phyloP scores from a whole-genome alignment of 2,113 vertebrate genomes.

The Pterocles burchelli region DNA sequence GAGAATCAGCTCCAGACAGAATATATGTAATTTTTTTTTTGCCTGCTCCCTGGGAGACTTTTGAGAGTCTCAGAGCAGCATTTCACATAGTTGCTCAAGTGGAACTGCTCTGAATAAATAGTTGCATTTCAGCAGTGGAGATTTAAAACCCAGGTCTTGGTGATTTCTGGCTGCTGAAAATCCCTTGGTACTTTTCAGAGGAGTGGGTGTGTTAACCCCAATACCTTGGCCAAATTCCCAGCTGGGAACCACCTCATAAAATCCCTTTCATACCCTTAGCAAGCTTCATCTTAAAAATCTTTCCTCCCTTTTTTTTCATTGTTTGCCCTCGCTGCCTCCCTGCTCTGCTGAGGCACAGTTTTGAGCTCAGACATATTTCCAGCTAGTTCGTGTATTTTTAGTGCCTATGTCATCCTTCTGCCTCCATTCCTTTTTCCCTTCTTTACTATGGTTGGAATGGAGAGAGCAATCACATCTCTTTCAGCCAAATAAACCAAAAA shows the following conservation, averaged over 20 bases:
- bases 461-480: background rate
- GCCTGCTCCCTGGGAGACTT: conserved; percentile 27
- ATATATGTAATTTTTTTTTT: conserved; percentile 10
- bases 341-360: background rate
- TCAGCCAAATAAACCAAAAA: background rate
- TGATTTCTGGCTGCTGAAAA: conserved; percentile 22
- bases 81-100: conserved; percentile 60
- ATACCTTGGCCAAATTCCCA: conserved; percentile 40
- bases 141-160: conserved; percentile 45
- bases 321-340: background rate
- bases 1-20: conserved; percentile 50
- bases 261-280: background rate
- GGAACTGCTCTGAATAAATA: conserved; percentile 54
- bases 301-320: background rate
- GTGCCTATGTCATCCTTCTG: background rate
- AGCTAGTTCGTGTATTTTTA: background rate
- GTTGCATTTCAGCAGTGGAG: conserved; percentile 47
- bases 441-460: background rate
- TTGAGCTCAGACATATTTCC: background rate
- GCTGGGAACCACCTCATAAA: conserved; percentile 18
- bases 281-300: background rate
- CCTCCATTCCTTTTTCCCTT: background rate
- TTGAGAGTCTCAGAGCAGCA: conserved; percentile 48
- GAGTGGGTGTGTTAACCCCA: conserved; percentile 18
- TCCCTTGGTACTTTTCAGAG: conserved; percentile 36